phyloP scores from a whole-genome alignment of 1,140 invertebrate species.

The Drosophila sulfurigaster region DNA sequence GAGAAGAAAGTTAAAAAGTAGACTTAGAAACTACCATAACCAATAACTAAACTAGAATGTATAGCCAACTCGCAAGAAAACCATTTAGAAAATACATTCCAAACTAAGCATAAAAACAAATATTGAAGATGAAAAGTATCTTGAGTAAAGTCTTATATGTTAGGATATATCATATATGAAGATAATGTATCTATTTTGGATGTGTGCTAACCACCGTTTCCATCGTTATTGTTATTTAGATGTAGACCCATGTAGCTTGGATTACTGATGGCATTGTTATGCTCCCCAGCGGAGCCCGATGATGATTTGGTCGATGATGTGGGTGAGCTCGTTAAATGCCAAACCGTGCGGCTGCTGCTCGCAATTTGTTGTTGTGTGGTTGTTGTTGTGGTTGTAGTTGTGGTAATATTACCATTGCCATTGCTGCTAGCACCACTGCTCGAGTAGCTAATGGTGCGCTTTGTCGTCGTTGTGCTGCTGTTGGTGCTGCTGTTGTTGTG shows the following conservation, averaged over 20 bases:
- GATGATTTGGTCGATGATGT: slow-evolving; percentile 78
- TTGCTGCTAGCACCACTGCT: slow-evolving; percentile 77
- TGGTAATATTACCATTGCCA: slow-evolving; percentile 73
- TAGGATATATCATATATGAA: slow-evolving; percentile 4
- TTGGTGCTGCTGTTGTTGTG: slow-evolving; percentile 37
- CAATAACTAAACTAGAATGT: slow-evolving; percentile 18
- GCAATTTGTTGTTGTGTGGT: slow-evolving; percentile 56
- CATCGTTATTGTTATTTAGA: slow-evolving; percentile 83
- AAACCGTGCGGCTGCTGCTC: slow-evolving; percentile 81
- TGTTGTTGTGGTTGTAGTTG: slow-evolving; percentile 47
- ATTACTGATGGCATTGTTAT: slow-evolving; percentile 84
- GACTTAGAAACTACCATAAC: background rate
- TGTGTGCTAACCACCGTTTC: slow-evolving; percentile 71
- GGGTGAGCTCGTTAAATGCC: slow-evolving; percentile 79
- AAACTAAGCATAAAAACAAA: background rate
- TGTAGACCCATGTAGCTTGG: slow-evolving; percentile 84
- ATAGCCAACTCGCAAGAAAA: background rate
- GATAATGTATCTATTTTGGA: slow-evolving; percentile 33
- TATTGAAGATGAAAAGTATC: background rate
- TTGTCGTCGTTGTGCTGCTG: slow-evolving; percentile 34
- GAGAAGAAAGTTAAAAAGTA: slow-evolving; percentile 24
- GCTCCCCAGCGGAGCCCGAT: slow-evolving; percentile 56
- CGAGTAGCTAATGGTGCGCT: slow-evolving; percentile 62
- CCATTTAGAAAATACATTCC: background rate
- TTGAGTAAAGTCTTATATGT: slow-evolving; percentile 1